phyloP scores from a whole-genome alignment of 1,140 invertebrate genomes.

The Epicauta chinensis region DNA sequence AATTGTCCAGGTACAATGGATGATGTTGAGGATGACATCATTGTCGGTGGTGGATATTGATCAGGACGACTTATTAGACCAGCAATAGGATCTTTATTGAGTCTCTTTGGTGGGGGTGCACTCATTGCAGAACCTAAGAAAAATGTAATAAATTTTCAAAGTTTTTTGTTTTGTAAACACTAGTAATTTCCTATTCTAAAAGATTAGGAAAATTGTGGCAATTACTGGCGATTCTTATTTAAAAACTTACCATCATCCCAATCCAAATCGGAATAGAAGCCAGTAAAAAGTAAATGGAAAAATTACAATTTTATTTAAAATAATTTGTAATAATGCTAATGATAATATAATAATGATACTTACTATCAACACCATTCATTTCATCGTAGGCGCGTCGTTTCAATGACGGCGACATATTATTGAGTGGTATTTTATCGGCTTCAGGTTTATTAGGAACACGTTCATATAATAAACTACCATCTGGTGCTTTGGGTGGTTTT shows the following conservation, averaged over 20 bases:
- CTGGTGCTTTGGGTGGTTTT: conserved; percentile 78
- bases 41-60: conserved; percentile 60
- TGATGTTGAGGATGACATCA: conserved; percentile 49
- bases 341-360: conserved; percentile 40
- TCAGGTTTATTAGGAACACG: conserved; percentile 73
- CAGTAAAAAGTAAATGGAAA: conserved; percentile 41
- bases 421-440: conserved; percentile 57
- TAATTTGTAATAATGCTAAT: background rate
- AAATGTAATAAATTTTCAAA: background rate
- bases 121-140: conserved; percentile 33
- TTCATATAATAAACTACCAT: conserved; percentile 79
- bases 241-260: conserved; percentile 54
- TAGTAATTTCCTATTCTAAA: too few relatives aligned
- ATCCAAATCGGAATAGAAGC: conserved; percentile 56
- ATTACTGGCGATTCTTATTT: too few relatives aligned
- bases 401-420: conserved; percentile 53
- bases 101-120: conserved; percentile 56
- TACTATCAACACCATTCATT: conserved; percentile 83
- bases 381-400: conserved; percentile 79
- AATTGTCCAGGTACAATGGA: conserved; percentile 52
- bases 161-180: conserved; percentile 14
- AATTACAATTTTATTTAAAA: conserved; percentile 5
- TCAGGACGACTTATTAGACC: conserved; percentile 58
- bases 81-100: conserved; percentile 63
- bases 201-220: too few relatives aligned